Evolutionary conservation across 2,113 vertebrate species (phyloP).

Genomic region (Poicephalus meyeri): DNA sequence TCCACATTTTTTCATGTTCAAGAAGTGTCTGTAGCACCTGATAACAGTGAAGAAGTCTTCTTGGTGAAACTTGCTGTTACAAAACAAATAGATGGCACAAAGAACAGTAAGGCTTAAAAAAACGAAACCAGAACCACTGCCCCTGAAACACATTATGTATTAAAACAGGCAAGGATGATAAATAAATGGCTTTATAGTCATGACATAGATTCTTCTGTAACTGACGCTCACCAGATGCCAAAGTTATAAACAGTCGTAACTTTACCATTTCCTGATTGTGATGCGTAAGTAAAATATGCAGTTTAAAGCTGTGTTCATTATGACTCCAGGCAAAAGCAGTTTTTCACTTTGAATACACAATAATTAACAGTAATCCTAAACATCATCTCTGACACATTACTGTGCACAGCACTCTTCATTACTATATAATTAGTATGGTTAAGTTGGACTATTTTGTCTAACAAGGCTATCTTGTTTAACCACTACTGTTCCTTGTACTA

Average conservation of each 20-base stretch:
- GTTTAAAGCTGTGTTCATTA: not conserved
- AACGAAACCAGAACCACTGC: not conserved
- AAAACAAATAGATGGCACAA: not conserved
- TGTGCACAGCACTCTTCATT: not conserved
- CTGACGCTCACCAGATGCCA: not conserved
- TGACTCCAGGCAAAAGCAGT: not conserved
- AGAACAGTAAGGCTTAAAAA: not conserved
- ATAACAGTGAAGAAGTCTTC: not conserved
- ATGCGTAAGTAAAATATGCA: not conserved
- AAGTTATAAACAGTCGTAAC: not conserved
- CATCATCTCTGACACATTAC: not conserved
- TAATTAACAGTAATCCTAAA: not conserved
- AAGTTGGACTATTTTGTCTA: not conserved
- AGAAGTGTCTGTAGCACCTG: not conserved
- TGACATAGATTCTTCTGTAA: not conserved
- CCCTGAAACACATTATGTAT: not conserved
- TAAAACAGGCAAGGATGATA: not conserved
- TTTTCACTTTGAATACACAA: not conserved
- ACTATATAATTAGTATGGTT: not conserved
- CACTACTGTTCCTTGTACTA: not conserved
- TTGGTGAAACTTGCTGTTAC: not conserved
- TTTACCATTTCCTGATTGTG: not conserved
- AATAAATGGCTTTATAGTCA: not conserved
- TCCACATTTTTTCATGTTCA: not conserved
- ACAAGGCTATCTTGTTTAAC: not conserved